Percentiles rank a stretch among this genome's conserved stretches.
phyloP scores from a whole-genome alignment of 2,888 invertebrate genomes.

The Polydrusus tereticollis region DNA sequence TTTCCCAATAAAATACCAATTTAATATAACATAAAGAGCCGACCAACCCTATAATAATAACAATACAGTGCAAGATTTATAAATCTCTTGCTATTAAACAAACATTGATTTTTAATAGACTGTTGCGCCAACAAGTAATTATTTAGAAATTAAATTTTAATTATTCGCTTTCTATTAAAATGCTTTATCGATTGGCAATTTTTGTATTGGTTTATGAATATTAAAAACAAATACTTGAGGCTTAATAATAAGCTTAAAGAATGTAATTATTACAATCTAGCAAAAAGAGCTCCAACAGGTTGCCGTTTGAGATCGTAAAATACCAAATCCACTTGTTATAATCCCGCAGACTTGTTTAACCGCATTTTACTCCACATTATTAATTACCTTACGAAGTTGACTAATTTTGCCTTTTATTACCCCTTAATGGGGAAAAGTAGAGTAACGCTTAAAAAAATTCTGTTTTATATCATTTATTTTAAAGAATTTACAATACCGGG shows the following conservation, averaged over 20 bases:
- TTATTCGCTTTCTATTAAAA: too few relatives aligned
- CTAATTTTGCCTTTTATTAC: slow-evolving; percentile 54
- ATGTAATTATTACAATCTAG: slow-evolving; percentile 9
- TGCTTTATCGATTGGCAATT: background rate
- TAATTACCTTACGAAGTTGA: slow-evolving; percentile 54
- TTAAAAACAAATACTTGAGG: background rate
- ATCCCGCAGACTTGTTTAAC: slow-evolving; percentile 51
- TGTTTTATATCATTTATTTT: slow-evolving; percentile 26
- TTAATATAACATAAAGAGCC: too few relatives aligned
- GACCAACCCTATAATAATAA: too few relatives aligned
- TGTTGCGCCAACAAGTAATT: too few relatives aligned
- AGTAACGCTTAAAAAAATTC: slow-evolving; percentile 32
- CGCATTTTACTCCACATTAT: slow-evolving; percentile 48
- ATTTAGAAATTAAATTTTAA: too few relatives aligned
- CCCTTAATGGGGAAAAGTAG: slow-evolving; percentile 48
- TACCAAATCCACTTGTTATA: slow-evolving; percentile 41
- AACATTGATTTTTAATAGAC: too few relatives aligned
- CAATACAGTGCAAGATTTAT: too few relatives aligned
- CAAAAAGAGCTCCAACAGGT: background rate
- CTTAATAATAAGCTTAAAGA: background rate
- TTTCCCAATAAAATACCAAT: too few relatives aligned
- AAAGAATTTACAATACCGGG: slow-evolving; percentile 22
- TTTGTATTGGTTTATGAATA: background rate
- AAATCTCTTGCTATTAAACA: too few relatives aligned
- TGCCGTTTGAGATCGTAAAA: slow-evolving; percentile 11